Base-by-base conservation (phyloP, 37 sponge, comb jelly and placozoan species). In the Beroe forskalii region DNA sequence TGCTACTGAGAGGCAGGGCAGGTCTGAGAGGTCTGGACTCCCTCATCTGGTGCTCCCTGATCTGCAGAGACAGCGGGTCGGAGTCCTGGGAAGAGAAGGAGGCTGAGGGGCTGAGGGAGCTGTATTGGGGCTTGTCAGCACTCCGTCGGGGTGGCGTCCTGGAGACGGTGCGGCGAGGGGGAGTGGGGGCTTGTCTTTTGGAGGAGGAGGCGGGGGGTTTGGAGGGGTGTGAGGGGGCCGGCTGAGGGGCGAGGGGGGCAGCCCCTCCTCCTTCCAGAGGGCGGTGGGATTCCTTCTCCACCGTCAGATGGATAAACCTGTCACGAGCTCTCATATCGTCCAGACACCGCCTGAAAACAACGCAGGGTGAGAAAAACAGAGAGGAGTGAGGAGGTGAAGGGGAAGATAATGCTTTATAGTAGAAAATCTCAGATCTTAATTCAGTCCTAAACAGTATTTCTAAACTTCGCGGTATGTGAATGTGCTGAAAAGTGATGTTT, bases 111-210 rank as follows among this genome's bases (percentile, higher is more conserved):
- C 55, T 44, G 40, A 80, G 55, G 44, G 86, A 80, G 86, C 86
- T 80, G 86, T 80, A 80, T 3, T 80, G 86, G n/a, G 55, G 3
- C 0, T 43, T n/a, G 24, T 32, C n/a, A n/a, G 86, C 44, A n/a
- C 38, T 42, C 2, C 86, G 86, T 6, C 86, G 44, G 35, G 86
- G 86, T 41, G 86, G 86, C 0, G 86, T 80, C 6, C 86, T 4
- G 86, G 86, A 80, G 86, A 80, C 86, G 12, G 86, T 80, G 55
- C 86, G 86, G n/a, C 86, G 86, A 0, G 86, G 86, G 23, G 86
- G 86, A 44, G 86, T 80, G n/a, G 86, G 86, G 1, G 72, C 33
- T 1, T 69, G 66, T 23, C 28, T 22, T 6, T 8, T 12, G 22
- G 76, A 37, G 40, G 37, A 36, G 20, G 19, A 27, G 31, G 37